These are phyloP conservation scores for Myripristis murdjan DNA, from an alignment of 2,797 vertebrate genomes.

Conservation along the genomic window DNA sequence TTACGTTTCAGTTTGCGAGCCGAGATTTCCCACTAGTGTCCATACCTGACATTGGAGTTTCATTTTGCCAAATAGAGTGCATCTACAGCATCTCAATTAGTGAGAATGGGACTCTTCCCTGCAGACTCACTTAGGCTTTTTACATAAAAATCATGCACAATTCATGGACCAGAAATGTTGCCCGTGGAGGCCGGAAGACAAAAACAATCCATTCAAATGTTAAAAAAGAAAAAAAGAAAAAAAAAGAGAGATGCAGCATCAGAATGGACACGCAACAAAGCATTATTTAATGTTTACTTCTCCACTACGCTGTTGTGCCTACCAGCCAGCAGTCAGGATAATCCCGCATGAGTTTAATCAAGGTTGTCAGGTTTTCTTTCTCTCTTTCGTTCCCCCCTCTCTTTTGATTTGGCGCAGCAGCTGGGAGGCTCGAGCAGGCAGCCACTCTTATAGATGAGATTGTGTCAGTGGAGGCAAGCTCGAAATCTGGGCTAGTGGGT, in stretches of 20 bases:
- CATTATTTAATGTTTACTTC: neutral
- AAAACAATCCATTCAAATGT: too few relatives aligned
- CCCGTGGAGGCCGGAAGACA: too few relatives aligned
- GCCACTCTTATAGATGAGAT: conserved; percentile 77
- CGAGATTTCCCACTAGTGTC: too few relatives aligned
- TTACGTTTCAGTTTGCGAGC: too few relatives aligned
- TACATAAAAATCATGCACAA: too few relatives aligned
- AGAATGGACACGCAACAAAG: neutral
- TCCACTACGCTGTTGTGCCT: conserved; percentile 16
- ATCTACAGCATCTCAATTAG: too few relatives aligned
- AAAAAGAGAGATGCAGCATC: too few relatives aligned
- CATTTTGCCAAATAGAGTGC: too few relatives aligned
- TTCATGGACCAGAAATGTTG: conserved; percentile 4
- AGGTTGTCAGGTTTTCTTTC: conserved; percentile 67
- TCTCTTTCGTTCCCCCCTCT: conserved; percentile 14
- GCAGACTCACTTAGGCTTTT: too few relatives aligned
- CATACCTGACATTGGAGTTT: too few relatives aligned
- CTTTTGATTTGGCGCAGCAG: conserved; percentile 59
- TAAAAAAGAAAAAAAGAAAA: too few relatives aligned
- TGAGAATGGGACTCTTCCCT: too few relatives aligned
- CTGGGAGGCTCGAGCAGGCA: conserved; percentile 56
- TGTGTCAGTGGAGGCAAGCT: conserved; percentile 68
- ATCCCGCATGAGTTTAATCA: conserved; percentile 76
- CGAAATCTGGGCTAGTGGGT: conserved; percentile 76
- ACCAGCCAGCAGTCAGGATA: conserved; percentile 55